Percentiles rank a stretch among this genome's conserved stretches.
Conservation (phyloP, 2,113 vertebrate genomes). For the Megaptera novaeangliae region DNA sequence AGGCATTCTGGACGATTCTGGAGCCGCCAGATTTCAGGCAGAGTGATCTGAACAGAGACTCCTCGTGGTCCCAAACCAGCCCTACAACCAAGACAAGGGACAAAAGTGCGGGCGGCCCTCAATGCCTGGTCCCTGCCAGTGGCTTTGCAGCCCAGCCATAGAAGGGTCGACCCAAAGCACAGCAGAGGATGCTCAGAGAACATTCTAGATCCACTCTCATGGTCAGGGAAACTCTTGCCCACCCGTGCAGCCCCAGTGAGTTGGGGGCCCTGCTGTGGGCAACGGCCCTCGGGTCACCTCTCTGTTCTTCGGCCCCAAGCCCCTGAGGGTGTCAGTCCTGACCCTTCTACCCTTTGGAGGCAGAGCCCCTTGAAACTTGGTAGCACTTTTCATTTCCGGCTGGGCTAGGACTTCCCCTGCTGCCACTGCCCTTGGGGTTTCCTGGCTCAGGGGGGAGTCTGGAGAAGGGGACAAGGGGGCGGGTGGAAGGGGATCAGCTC, state of each 20-base stretch:
- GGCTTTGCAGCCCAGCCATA: not conserved
- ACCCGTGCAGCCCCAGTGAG: not conserved
- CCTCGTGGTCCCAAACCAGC: not conserved
- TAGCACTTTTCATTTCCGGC: not conserved
- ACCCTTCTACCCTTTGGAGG: not conserved
- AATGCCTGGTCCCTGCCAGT: not conserved
- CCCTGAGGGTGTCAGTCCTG: not conserved
- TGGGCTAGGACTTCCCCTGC: not conserved
- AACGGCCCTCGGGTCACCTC: fast-evolving
- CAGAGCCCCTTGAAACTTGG: not conserved
- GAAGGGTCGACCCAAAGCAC: no score
- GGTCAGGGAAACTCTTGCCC: not conserved
- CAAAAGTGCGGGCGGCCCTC: not conserved
- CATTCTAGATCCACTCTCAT: not conserved
- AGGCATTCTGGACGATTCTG: not conserved
- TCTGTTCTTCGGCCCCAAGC: not conserved
- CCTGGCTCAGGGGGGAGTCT: not conserved
- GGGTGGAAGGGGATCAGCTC: not conserved
- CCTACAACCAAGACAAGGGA: not conserved
- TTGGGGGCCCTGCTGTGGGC: not conserved
- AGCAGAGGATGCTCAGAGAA: not conserved
- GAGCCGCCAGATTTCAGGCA: not conserved
- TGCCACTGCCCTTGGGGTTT: not conserved
- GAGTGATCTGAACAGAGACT: not conserved
- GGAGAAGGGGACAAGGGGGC: not conserved